Evolutionary conservation across 2,797 vertebrate species (phyloP), one percentile per base, ranked within the genome.

Genomic region (Buphagus erythrorhynchus): DNA sequence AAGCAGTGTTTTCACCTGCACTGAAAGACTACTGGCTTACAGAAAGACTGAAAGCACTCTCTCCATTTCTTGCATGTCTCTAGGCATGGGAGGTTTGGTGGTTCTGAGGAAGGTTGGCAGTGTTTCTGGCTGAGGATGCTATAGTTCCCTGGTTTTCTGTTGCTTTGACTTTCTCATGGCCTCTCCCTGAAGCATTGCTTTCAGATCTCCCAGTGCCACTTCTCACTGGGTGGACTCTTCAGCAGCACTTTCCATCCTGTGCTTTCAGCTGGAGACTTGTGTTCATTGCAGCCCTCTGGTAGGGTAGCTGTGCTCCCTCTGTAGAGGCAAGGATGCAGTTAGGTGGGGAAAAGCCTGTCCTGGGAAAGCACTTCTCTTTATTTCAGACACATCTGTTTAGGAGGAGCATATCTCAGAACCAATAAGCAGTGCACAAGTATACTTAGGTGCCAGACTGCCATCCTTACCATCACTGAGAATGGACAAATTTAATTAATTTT

Each of bases 371-470:
- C 17, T 54, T 5, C 10, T 73, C 29, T 73, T 63, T 40, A 11
- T 66, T 72, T 46, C 43, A 49, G n/a, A 66, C 35, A 33, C 62
- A 13, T 3, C 31, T 46, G 3, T 51, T 65, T 43, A 58, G n/a
- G 29, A 90, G 13, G 38, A 66, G 31, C 0, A 0, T 31, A 6
- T 21, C 38, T 58, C 33, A 48, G 40, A 71, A 43, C 19, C 36
- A 71, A 16, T 22, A 59, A 59, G 22, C 22, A 74, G 31, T 48
- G 71, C 20, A 48, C 20, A 55, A 54, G 13, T 55, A 5, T 43
- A 10, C 75, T 86, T 75, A 61, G 16, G 28, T 65, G 42, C 24
- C 26, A 54, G 43, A 4, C 17, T 69, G 25, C 36, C 13, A 5
- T 77, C 16, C 28, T 71, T 81, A 10, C n/a, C 13, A 28, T 66